A percentile compares a stretch with the other conserved stretches of the same genome.
Evolutionary conservation across 2,113 vertebrate genomes (phyloP).

Genomic region (Perca flavescens): DNA sequence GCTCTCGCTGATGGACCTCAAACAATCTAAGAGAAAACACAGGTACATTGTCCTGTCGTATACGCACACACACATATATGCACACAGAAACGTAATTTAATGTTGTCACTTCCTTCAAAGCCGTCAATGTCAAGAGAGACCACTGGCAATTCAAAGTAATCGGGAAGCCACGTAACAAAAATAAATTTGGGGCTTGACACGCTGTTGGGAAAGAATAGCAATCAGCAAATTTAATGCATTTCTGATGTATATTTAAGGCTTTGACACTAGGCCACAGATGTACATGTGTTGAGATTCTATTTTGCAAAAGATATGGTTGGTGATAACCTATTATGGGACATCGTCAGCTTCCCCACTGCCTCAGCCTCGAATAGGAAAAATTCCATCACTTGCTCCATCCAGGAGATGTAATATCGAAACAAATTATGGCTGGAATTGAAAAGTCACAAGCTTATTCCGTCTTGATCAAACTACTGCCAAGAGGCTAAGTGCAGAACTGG

Average conservation of each 20-base stretch:
- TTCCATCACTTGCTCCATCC: conserved; percentile 95
- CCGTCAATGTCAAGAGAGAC: conserved; percentile 85
- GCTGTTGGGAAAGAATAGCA: conserved; percentile 94
- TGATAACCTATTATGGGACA: conserved; percentile 97
- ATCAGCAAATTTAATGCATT: conserved; percentile 99
- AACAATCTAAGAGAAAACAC: conserved; percentile 77
- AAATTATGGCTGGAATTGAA: conserved; percentile 99
- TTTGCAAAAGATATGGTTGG: conserved; percentile 95
- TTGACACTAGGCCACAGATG: conserved; percentile 98
- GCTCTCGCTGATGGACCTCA: conserved; percentile 60
- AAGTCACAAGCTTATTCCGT: conserved; percentile 98
- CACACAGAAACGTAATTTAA: conserved; percentile 77
- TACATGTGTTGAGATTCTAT: conserved; percentile 98
- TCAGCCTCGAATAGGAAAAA: conserved; percentile 88
- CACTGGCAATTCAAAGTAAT: conserved; percentile 92
- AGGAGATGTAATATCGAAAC: conserved; percentile 98
- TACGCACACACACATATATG: conserved; percentile 53
- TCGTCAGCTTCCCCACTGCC: conserved; percentile 86
- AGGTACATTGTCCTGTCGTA: conserved; percentile 53
- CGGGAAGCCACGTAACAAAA: conserved; percentile 88
- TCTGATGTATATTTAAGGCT: conserved; percentile 97
- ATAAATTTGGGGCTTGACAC: conserved; percentile 90
- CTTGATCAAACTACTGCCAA: conserved; percentile 98
- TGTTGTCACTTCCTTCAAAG: conserved; percentile 84
- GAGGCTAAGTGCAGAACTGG: conserved; percentile 93